These are phyloP conservation scores for Platichthys flesus DNA, from an alignment of 2,113 vertebrate genomes.

Conservation along the genomic window DNA sequence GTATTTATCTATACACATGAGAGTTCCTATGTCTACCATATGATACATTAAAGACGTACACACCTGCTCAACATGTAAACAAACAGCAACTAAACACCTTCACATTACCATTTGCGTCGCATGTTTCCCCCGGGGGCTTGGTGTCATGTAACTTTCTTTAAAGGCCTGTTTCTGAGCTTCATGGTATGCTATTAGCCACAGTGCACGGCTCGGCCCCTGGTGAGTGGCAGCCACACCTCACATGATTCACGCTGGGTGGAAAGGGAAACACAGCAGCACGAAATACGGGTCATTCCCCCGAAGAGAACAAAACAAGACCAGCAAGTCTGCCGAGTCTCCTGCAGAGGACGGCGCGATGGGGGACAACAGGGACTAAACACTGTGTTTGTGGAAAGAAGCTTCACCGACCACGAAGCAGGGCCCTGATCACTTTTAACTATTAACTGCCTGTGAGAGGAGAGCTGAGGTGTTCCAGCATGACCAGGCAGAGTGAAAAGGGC, in stretches of 20 bases:
- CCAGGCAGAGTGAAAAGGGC: conserved; percentile 10
- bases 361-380: neutral
- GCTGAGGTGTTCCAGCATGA: neutral
- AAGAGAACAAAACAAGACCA: conserved; percentile 76
- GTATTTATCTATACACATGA: no score
- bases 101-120: neutral
- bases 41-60: no score
- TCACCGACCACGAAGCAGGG: neutral
- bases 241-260: conserved; percentile 47
- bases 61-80: neutral
- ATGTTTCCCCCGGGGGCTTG: neutral
- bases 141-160: conserved; percentile 36
- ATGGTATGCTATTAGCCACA: conserved; percentile 27
- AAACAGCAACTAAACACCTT: neutral
- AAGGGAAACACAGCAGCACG: conserved; percentile 39
- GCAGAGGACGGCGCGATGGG: conserved; percentile 6
- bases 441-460: neutral
- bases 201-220: conserved; percentile 3
- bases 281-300: conserved; percentile 66
- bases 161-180: conserved; percentile 9
- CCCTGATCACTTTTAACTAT: neutral
- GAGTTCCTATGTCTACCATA: neutral
- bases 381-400: conserved; percentile 19
- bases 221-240: conserved; percentile 65
- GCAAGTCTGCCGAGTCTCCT: conserved; percentile 71